phyloP scores from a whole-genome alignment of 2,797 vertebrate genomes.

The Arctocebus calabarensis region DNA sequence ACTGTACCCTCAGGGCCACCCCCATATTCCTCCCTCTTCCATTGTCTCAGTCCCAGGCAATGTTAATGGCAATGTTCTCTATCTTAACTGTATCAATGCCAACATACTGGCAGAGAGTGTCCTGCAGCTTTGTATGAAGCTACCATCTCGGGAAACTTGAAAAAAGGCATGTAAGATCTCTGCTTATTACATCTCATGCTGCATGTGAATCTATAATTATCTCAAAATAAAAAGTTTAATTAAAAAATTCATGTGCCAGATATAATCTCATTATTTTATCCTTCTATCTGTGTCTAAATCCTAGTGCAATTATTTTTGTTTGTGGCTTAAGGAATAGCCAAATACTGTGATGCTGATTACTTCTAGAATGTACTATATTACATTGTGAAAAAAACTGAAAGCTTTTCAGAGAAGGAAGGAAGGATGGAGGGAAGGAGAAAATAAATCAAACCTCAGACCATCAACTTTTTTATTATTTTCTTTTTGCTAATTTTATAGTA shows the following conservation, averaged over 20 bases:
- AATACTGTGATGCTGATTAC: neutral
- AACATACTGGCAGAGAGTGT: neutral
- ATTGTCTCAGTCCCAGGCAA: too few species aligned
- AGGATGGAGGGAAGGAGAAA: neutral
- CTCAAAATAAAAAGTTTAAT: neutral
- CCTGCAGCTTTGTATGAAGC: neutral
- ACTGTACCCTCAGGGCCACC: too few species aligned
- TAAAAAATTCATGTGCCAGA: neutral
- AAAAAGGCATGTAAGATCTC: accelerated
- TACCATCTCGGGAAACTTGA: accelerated
- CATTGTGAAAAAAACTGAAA: neutral
- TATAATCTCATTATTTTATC: neutral
- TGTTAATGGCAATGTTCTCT: neutral
- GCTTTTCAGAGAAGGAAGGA: neutral
- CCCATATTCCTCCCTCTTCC: too few species aligned
- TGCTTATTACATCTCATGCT: neutral
- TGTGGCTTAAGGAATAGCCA: conserved; percentile 27
- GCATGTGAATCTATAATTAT: neutral
- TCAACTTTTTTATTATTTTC: neutral
- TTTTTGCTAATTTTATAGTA: conserved; percentile 28
- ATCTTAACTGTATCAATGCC: neutral
- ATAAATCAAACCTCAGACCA: neutral
- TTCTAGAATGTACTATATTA: neutral
- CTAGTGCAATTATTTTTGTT: conserved; percentile 11
- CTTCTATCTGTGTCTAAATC: neutral